Percentiles rank a stretch among this genome's conserved stretches.
Conservation (phyloP, 2,113 vertebrate genomes). For the Cryptoleucopteryx plumbea region DNA sequence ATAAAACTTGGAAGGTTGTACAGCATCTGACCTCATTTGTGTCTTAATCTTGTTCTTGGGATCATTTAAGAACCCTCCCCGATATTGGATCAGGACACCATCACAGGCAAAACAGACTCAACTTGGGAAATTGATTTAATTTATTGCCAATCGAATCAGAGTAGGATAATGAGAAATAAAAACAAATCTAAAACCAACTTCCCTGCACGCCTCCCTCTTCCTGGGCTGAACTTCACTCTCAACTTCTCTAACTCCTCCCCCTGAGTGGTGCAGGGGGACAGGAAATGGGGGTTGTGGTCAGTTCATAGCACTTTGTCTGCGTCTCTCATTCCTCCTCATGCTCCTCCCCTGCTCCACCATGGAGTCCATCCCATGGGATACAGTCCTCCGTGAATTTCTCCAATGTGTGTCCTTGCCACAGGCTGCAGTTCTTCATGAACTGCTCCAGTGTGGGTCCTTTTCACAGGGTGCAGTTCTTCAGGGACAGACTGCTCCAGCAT, state of each 20-base stretch:
- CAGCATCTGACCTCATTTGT: too few species aligned
- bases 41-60: too few species aligned
- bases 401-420: too few species aligned
- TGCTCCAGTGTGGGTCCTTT: background rate
- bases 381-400: background rate
- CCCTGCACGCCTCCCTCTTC: background rate
- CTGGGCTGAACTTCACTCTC: background rate
- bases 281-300: background rate
- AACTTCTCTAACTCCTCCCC: background rate
- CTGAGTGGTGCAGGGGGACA: accelerated
- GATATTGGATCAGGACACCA: background rate
- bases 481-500: background rate
- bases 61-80: too few species aligned
- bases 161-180: background rate
- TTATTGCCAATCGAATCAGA: background rate
- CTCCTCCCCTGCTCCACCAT: background rate
- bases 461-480: too few species aligned
- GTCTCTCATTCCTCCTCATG: accelerated
- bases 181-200: background rate
- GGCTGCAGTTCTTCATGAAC: background rate
- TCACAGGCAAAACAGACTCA: background rate
- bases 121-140: background rate
- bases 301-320: background rate
- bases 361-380: background rate
- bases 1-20: too few species aligned